A percentile compares a stretch with the other conserved stretches of the same genome.
phyloP scores from a whole-genome alignment of 2,113 vertebrate species.

The Lepisosteus oculatus region DNA sequence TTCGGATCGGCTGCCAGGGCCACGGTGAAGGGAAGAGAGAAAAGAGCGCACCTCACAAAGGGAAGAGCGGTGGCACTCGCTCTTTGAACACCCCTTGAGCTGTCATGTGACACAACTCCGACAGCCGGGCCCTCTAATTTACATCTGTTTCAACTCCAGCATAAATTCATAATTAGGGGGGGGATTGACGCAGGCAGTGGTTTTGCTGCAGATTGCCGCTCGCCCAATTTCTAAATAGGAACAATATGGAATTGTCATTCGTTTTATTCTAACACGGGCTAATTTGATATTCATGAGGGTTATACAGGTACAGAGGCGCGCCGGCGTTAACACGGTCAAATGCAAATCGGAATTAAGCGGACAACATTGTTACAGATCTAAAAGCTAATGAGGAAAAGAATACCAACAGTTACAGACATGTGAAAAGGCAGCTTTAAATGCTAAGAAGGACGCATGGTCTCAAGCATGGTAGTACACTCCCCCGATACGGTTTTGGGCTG shows the following conservation, averaged over 20 bases:
- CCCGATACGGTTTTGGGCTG: no score
- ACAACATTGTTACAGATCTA: neutral
- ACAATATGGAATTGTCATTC: neutral
- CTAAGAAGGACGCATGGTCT: neutral
- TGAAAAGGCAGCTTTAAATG: neutral
- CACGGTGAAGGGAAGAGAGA: no score
- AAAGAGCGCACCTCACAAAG: no score
- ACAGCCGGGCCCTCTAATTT: conserved; percentile 13
- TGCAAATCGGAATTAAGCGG: neutral
- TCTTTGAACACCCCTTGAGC: no score
- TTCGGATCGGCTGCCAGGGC: no score
- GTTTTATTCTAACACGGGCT: neutral
- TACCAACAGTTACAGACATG: no score
- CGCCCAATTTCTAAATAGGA: conserved; percentile 6
- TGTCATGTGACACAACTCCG: no score
- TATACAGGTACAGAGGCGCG: neutral
- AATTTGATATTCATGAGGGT: conserved; percentile 13
- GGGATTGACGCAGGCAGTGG: neutral
- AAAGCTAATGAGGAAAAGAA: neutral
- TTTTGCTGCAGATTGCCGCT: neutral
- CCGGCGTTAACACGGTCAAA: neutral
- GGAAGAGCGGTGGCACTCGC: no score
- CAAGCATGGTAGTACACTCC: no score
- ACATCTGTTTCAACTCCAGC: conserved; percentile 18
- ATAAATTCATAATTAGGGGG: conserved; percentile 12